phyloP scores from a whole-genome alignment of 2,113 vertebrate species.

The Procavia capensis region DNA sequence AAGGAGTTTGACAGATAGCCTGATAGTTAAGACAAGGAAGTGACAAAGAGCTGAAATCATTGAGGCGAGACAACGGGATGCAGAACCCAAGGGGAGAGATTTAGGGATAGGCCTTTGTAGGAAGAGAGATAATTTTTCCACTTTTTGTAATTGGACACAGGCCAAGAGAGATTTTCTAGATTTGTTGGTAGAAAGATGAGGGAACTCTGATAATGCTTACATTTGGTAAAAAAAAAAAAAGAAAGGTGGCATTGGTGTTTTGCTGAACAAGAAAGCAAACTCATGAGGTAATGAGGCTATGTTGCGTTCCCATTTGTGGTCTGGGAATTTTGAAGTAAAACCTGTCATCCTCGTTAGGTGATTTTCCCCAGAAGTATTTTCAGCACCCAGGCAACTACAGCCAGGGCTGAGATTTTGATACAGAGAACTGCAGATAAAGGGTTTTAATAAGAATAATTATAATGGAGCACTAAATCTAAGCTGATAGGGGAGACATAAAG shows the following conservation, averaged over 20 bases:
- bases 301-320: neutral
- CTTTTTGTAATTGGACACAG: neutral
- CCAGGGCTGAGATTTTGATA: conserved; percentile 10
- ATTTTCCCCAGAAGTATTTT: neutral
- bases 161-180: neutral
- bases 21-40: neutral
- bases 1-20: neutral
- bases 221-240: neutral
- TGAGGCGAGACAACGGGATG: neutral
- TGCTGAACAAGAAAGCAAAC: neutral
- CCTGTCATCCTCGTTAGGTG: neutral
- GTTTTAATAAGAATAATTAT: neutral
- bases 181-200: neutral
- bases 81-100: neutral
- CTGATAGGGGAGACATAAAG: neutral
- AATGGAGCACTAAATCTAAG: neutral
- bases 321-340: neutral
- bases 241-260: neutral
- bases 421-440: conserved; percentile 15
- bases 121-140: neutral
- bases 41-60: neutral
- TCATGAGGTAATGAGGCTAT: neutral
- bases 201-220: neutral
- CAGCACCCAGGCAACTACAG: neutral
- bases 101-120: neutral